Evolutionary conservation across 2,113 vertebrate species (phyloP), one percentile per base, ranked within the genome.

Genomic region (Myotis brandtii): DNA sequence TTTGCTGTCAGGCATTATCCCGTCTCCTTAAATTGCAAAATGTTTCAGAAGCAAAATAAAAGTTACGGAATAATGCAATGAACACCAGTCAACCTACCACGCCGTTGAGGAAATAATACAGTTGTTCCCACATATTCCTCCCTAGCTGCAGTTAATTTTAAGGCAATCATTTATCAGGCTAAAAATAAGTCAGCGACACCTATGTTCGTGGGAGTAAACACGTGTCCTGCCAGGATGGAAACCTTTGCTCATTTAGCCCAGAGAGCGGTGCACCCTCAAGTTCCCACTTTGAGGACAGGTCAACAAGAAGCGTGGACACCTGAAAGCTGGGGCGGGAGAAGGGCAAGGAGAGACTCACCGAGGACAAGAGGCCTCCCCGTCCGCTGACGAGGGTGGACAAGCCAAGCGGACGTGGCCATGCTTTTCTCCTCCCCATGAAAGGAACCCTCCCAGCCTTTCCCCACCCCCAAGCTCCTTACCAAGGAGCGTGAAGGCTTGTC

Each of bases 401-500:
- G 46, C 32, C n/a, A 5, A 18, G 32, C 0, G 34, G 27, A 18
- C 25, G 2, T 0, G 1, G 2, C 25, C 6, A 6, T 9, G 54
- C 27, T 43, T 37, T 12, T 14, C 59, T 46, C 6, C 9, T 18
- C 4, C 70, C 27, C 4, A 0, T 0, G 12, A n/a, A 20, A 30
- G 62, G 77, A 64, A 32, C 21, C 18, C 6, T 14, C 0, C 2
- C 2, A 7, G 46, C 32, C 67, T 7, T 0, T 0, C 27, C 40
- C 73, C 11, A 20, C 64, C 0, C n/a, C 80, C 86, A 46, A 80
- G 90, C 4, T 2, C 46, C 98, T 99, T 98, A 99, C 99, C 99
- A 2, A 99, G 98, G 52, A 99, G 96, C 0, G 97, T 97, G 95
- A 99, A 99, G 75, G 99, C 99, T 1, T 99, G 98, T 25, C 98